Evolutionary conservation across 2,888 invertebrate genomes (phyloP).

Genomic region (Pseudococcus jackbeardsleyi): DNA sequence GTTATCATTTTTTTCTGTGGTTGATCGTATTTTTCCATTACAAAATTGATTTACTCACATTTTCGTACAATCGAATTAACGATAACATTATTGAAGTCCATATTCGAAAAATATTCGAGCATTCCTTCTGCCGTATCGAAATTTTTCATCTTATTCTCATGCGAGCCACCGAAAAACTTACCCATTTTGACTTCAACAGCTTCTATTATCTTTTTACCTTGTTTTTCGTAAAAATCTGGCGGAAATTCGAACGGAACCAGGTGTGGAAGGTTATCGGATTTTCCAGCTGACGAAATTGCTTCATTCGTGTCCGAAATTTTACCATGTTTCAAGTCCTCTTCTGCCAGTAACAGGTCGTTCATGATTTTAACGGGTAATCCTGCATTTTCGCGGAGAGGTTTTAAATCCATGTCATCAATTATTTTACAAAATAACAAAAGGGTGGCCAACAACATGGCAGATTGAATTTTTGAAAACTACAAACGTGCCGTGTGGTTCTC

Average conservation of each 20-base stretch:
- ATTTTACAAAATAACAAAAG: neutral
- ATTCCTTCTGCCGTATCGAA: neutral
- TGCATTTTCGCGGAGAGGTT: neutral
- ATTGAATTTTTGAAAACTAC: neutral
- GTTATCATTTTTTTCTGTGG: too few species aligned
- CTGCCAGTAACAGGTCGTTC: neutral
- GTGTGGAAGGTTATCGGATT: neutral
- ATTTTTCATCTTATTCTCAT: neutral
- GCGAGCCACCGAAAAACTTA: neutral
- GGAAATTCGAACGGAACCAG: neutral
- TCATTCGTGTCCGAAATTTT: neutral
- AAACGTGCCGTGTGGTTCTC: neutral
- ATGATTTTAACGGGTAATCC: neutral
- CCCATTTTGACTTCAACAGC: neutral
- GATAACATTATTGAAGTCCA: neutral
- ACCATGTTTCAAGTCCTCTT: neutral
- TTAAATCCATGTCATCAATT: neutral
- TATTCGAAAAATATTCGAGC: neutral
- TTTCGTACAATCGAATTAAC: neutral
- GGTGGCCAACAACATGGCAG: neutral
- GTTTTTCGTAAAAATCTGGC: slow-evolving; percentile 10
- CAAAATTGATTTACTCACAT: neutral
- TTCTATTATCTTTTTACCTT: neutral
- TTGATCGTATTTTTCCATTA: too few species aligned
- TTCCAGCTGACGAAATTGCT: neutral